Percentiles rank a stretch among this genome's conserved stretches.
Conservation (phyloP, 2,888 invertebrate species). For the Nomada goodeniana region DNA sequence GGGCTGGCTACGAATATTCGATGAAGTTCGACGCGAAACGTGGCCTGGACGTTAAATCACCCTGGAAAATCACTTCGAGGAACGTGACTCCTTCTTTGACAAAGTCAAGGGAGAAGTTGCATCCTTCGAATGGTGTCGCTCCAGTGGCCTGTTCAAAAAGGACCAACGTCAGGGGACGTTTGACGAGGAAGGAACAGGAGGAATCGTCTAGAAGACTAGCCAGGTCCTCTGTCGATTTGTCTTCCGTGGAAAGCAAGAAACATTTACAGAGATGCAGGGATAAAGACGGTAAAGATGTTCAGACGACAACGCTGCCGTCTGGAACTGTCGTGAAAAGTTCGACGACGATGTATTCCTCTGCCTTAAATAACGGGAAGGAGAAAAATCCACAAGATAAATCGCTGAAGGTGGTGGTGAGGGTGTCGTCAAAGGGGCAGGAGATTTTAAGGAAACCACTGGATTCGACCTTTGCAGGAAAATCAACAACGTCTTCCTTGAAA, state of each 20-base stretch:
- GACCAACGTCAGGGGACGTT: constrained; percentile 54
- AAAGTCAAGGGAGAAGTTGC: constrained; percentile 11
- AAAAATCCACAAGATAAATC: constrained; percentile 81
- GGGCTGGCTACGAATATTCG: not conserved
- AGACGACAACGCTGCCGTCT: constrained; percentile 67
- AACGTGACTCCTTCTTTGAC: not conserved
- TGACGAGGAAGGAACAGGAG: constrained; percentile 75
- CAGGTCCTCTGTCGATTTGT: constrained; percentile 80
- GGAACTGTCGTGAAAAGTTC: constrained; percentile 84
- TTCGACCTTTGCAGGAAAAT: constrained; percentile 13
- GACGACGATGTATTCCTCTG: constrained; percentile 82
- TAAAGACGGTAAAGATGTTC: constrained; percentile 44
- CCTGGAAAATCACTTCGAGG: not conserved
- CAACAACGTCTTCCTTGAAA: constrained; percentile 6
- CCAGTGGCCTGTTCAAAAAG: constrained; percentile 1
- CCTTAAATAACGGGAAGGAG: constrained; percentile 74
- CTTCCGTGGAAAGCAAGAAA: constrained; percentile 86
- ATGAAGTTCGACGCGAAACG: constrained; percentile 19
- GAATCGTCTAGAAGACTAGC: constrained; percentile 79
- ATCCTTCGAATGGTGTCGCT: not conserved
- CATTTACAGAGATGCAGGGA: constrained; percentile 72
- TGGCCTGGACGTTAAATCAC: constrained; percentile 13
- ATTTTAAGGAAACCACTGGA: constrained; percentile 75
- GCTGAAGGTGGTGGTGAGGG: constrained; percentile 84
- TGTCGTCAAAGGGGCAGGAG: constrained; percentile 81